These are phyloP conservation scores for Ctenochaetus hawaiiensis DNA, from an alignment of 2,797 vertebrate genomes.

Conservation along the genomic window DNA sequence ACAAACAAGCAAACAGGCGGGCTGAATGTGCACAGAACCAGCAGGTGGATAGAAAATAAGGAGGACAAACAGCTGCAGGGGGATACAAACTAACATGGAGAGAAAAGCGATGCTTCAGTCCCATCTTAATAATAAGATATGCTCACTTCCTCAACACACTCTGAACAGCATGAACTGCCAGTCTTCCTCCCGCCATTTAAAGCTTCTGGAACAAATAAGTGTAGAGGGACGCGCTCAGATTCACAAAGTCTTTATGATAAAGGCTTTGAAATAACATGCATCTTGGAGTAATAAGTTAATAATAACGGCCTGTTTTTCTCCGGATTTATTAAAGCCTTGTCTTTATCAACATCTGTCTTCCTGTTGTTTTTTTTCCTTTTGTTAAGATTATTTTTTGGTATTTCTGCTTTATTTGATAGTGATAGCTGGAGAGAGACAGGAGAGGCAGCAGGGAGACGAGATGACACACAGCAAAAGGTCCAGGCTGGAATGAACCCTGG, in stretches of 20 bases:
- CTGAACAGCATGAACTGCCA: conserved; percentile 46
- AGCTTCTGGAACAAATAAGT: conserved; percentile 61
- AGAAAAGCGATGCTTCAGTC: conserved; percentile 46
- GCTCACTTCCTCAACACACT: conserved; percentile 54
- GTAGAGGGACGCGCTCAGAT: conserved; percentile 6
- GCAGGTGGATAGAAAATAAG: conserved; percentile 58
- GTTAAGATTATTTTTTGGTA: neutral
- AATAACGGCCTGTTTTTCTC: conserved; percentile 62
- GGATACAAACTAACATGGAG: conserved; percentile 43
- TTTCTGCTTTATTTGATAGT: neutral
- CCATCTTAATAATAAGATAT: conserved; percentile 48
- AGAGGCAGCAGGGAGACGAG: neutral
- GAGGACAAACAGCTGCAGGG: conserved; percentile 61
- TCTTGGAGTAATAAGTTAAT: conserved; percentile 67
- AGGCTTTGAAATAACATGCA: conserved; percentile 56
- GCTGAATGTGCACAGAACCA: conserved; percentile 31
- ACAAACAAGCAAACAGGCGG: conserved; percentile 51
- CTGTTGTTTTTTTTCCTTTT: conserved; percentile 2
- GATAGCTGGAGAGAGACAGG: neutral
- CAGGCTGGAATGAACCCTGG: no score
- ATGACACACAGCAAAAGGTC: neutral
- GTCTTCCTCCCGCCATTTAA: conserved; percentile 58
- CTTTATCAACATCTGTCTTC: conserved; percentile 60
- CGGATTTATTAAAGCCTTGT: conserved; percentile 57
- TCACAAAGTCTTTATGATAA: conserved; percentile 51